These are phyloP conservation scores for Phengaris alcon DNA, from an alignment of 2,888 invertebrate genomes.

Conservation along the genomic window DNA sequence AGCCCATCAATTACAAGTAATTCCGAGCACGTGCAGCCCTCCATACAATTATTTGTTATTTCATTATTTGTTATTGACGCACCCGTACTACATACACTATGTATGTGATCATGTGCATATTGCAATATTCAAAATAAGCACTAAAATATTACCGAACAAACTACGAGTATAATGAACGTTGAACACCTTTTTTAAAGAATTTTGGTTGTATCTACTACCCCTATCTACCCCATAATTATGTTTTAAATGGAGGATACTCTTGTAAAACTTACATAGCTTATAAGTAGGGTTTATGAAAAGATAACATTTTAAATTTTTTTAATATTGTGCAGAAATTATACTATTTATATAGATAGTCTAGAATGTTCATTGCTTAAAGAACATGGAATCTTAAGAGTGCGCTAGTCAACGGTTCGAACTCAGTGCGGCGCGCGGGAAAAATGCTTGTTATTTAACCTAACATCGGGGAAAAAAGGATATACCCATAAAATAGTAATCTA, in stretches of 20 bases:
- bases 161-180: not conserved
- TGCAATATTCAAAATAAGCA: not conserved
- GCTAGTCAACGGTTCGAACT: no score
- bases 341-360: not conserved
- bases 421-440: no score
- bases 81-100: not conserved
- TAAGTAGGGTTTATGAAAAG: no score
- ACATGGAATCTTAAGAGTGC: constrained; percentile 35
- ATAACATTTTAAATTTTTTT: no score
- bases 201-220: no score
- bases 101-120: not conserved
- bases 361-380: constrained; percentile 35
- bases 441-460: no score
- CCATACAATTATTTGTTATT: constrained; percentile 36
- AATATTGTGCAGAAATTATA: no score
- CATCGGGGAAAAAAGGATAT: no score
- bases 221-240: no score
- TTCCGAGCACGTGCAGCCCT: constrained; percentile 31
- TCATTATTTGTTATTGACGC: constrained; percentile 32
- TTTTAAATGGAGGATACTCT: no score
- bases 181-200: not conserved
- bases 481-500: no score
- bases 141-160: not conserved
- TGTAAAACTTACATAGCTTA: no score
- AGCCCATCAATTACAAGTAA: constrained; percentile 69